Evolutionary conservation across 2,888 invertebrate genomes (phyloP), one percentile per base, ranked within the genome.

Genomic region (Cryptus viduatorius): DNA sequence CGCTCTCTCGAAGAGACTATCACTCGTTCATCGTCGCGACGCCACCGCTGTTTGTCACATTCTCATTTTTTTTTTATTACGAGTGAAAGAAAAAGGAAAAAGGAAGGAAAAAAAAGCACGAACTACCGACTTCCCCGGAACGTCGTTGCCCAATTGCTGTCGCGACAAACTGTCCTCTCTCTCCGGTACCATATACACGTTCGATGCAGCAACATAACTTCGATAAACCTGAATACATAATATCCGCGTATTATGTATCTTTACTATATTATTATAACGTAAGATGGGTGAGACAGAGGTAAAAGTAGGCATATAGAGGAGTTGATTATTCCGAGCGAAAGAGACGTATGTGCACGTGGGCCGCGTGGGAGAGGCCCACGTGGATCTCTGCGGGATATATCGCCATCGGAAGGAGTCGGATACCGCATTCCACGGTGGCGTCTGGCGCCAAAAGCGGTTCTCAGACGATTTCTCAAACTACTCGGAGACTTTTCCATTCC

Each of bases 381-480:
- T 89, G 89, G 89, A 86, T 68, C 61, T 76, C 29, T 53, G 48
- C 59, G 46, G 69, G 76, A 80, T 73, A 79, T 69, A 79, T 73
- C 72, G 50, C 61, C 64, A 72, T 78, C 85, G 86, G 87, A 88
- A 89, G 89, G 89, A 91, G 89, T 89, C 88, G 89, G 88, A 88
- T 90, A 90, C 89, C 90, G 89, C 91, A 91, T 91, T 90, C 91
- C 90, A 89, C 61, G 88, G 89, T 90, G 90, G 90, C 90, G 90
- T 91, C 91, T 91, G 91, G 90, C 91, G 91, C 91, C 91, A 90
- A 89, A 90, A 90, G 91, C 86, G 91, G 89, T 90, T 90, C 91
- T 91, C 91, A 91, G 86, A 86, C 87, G 61, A 61, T 61, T 65
- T n/a, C 12, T 14, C 19, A 2, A 16, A 50, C 24, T 44, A 29